These are phyloP conservation scores for Lophotriccus pileatus DNA, from an alignment of 2,797 vertebrate genomes.

Conservation along the genomic window DNA sequence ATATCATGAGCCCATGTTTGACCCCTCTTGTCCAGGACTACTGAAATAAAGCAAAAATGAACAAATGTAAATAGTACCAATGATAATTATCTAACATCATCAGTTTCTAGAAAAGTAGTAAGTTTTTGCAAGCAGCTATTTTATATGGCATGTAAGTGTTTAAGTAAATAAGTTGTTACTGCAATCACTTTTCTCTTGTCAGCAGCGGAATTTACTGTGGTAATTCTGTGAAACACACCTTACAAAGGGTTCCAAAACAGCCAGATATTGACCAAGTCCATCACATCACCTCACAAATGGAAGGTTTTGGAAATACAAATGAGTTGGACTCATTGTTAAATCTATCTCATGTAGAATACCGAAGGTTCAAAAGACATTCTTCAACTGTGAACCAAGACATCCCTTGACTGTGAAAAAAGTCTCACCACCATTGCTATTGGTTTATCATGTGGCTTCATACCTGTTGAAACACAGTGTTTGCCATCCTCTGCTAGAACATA, in stretches of 20 bases:
- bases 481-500: constrained; percentile 78
- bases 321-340: neutral
- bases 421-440: neutral
- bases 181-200: neutral
- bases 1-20: neutral
- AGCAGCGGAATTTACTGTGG: fast-evolving
- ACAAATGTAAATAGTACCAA: neutral
- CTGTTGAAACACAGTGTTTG: constrained; percentile 81
- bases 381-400: neutral
- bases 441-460: constrained; percentile 59
- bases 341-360: neutral
- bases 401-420: neutral
- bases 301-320: neutral
- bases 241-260: neutral
- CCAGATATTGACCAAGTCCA: neutral
- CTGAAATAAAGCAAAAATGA: neutral
- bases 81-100: neutral
- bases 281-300: neutral
- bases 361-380: neutral
- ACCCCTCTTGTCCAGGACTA: neutral
- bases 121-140: neutral
- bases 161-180: neutral
- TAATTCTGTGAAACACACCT: neutral
- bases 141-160: neutral
- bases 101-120: neutral